Percentiles rank a stretch among this genome's conserved stretches.
Conservation (phyloP, 2,888 invertebrate genomes). For the Macaria notata region DNA sequence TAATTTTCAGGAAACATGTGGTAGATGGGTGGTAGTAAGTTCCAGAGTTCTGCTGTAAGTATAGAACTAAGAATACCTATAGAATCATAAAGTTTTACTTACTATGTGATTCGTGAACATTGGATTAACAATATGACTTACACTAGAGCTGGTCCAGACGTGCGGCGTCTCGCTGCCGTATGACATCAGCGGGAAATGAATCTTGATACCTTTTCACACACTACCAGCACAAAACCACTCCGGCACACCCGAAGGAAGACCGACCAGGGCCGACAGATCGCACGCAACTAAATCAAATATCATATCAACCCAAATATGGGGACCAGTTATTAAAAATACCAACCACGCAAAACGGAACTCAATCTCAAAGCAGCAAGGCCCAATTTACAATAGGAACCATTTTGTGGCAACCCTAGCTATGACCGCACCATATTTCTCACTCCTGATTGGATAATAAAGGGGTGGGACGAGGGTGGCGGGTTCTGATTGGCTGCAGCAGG, state of each 20-base stretch:
- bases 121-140: slow-evolving; percentile 39
- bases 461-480: slow-evolving; percentile 53
- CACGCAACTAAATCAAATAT: slow-evolving; percentile 68
- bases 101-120: no score
- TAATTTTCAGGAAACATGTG: no score
- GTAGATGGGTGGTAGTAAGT: no score
- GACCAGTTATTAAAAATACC: slow-evolving; percentile 53
- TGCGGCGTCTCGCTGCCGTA: slow-evolving; percentile 80
- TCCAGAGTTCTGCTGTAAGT: no score
- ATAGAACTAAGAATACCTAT: no score
- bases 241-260: slow-evolving; percentile 25
- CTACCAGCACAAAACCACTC: slow-evolving; percentile 41
- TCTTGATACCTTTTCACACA: slow-evolving; percentile 68
- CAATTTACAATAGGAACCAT: slow-evolving; percentile 23
- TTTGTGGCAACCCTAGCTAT: slow-evolving; percentile 48
- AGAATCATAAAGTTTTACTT: no score
- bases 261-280: slow-evolving; percentile 38
- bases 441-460: slow-evolving; percentile 55
- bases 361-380: slow-evolving; percentile 1
- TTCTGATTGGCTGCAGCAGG: slow-evolving; percentile 65
- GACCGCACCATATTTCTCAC: slow-evolving; percentile 62
- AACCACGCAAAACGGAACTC: slow-evolving; percentile 31
- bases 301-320: slow-evolving; percentile 55
- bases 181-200: slow-evolving; percentile 82
- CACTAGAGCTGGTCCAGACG: slow-evolving; percentile 78